Base-by-base conservation (phyloP, 2,888 invertebrate genomes). In the Athrips mouffetella region DNA sequence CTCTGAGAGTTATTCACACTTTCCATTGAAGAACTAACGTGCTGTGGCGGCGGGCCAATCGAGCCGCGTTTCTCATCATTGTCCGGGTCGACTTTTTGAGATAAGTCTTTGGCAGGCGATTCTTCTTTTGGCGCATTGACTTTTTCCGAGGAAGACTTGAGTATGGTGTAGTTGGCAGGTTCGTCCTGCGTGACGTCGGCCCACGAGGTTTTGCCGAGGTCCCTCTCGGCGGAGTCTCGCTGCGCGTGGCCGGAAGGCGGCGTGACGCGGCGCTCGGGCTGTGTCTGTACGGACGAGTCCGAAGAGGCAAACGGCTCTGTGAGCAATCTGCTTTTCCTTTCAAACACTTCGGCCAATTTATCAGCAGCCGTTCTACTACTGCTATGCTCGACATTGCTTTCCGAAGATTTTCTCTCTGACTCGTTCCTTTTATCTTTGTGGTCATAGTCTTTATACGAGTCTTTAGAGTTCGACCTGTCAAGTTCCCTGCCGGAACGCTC, bases 381-480 rank as follows among this genome's bases (percentile, higher is more conserved):
- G 10, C 42, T 42, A 54, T 76, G 74, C 55, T 85, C 84, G 53
- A 79, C 73, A 47, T 68, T 57, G 25, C 66, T 68, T 48, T 88
- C 88, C 40, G 73, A 58, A 18, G 75, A 62, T 55, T 90, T 90
- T 46, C 85, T 80, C 25, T 88, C 82, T 45, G 84, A 70, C 37
- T 91, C 91, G 56, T 76, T 76, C 65, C 90, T 84, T 57, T 88
- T 78, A 29, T 80, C 86, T 79, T 83, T 85, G 48, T 89, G 89
- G 25, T 84, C 89, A 39, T 76, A 74, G 37, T 90, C 90, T 60
- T 90, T 90, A 52, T 90, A 90, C 11, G 79, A 76, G 54, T 91
- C 91, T 52, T 82, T 80, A 7, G 89, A 80, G 57, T 81, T 87
- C 1, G 90, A 84, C 55, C 88, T 73, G 51, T 89, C 88, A 49